Percentiles rank a stretch among this genome's conserved stretches.
Conservation (phyloP, 2,113 vertebrate species). For the Triplophysa rosa region DNA sequence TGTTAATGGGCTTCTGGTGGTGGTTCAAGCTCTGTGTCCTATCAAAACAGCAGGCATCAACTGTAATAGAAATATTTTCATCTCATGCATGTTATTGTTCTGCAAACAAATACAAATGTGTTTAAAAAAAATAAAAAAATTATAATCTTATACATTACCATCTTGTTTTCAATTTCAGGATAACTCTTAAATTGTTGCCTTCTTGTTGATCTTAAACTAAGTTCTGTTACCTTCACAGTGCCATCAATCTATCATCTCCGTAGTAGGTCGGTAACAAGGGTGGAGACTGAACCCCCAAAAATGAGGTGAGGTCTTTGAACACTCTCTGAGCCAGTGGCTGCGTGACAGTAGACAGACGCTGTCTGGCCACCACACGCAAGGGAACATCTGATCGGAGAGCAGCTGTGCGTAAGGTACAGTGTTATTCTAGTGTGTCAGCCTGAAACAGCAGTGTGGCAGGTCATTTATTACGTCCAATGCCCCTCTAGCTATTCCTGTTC, state of each 20-base stretch:
- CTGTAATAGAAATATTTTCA: slow-evolving; percentile 22
- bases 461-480: slow-evolving; percentile 66
- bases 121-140: neutral
- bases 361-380: slow-evolving; percentile 55
- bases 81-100: slow-evolving; percentile 11
- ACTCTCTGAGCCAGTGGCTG: neutral
- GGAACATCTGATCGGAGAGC: slow-evolving; percentile 57
- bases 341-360: slow-evolving; percentile 60
- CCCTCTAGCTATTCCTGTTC: neutral
- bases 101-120: neutral
- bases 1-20: slow-evolving; percentile 43
- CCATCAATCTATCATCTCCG: slow-evolving; percentile 74
- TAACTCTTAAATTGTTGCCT: neutral
- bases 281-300: neutral
- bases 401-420: slow-evolving; percentile 48
- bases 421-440: slow-evolving; percentile 66
- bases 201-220: slow-evolving; percentile 68
- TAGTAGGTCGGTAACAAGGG: slow-evolving; percentile 63
- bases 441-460: slow-evolving; percentile 66
- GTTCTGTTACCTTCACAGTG: slow-evolving; percentile 62
- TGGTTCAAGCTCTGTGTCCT: slow-evolving; percentile 1
- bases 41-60: slow-evolving; percentile 25
- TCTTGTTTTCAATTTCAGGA: too few relatives aligned
- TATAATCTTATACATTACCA: too few relatives aligned
- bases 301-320: neutral